These are phyloP conservation scores for Ennomos fuscantarius DNA, from an alignment of 2,888 invertebrate genomes.

Conservation along the genomic window DNA sequence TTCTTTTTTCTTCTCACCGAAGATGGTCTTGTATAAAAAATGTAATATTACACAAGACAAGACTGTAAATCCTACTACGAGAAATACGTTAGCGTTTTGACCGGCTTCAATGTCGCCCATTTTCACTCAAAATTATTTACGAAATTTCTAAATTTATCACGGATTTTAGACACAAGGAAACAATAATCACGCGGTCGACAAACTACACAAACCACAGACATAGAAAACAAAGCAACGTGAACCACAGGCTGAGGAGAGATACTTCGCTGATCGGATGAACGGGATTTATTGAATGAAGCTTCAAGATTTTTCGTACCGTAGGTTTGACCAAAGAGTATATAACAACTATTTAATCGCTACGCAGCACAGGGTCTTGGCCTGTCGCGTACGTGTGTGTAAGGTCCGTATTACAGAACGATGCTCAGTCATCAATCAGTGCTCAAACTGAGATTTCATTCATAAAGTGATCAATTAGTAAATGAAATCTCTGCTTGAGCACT, in stretches of 20 bases:
- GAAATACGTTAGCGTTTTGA: slow-evolving; percentile 60
- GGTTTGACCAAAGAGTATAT: slow-evolving; percentile 18
- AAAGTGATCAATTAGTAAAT: too few species aligned
- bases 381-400: too few species aligned
- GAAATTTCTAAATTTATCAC: slow-evolving; percentile 44
- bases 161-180: slow-evolving; percentile 50
- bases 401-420: too few species aligned
- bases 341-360: too few species aligned
- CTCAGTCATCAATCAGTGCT: too few species aligned
- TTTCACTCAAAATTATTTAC: slow-evolving; percentile 72
- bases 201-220: slow-evolving; percentile 56
- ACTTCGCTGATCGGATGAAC: too few species aligned
- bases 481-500: too few species aligned
- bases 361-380: too few species aligned
- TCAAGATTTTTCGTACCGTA: slow-evolving; percentile 25
- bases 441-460: too few species aligned
- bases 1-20: slow-evolving; percentile 69
- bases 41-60: slow-evolving; percentile 69
- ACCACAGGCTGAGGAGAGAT: background rate
- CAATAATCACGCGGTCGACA: slow-evolving; percentile 71
- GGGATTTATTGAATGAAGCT: slow-evolving; percentile 43
- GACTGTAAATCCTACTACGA: slow-evolving; percentile 62
- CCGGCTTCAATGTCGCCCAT: slow-evolving; percentile 74
- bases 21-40: slow-evolving; percentile 69
- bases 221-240: too few species aligned